Evolutionary conservation across 2,888 invertebrate genomes (phyloP), one percentile per base, ranked within the genome.

Genomic region (Empis livida): DNA sequence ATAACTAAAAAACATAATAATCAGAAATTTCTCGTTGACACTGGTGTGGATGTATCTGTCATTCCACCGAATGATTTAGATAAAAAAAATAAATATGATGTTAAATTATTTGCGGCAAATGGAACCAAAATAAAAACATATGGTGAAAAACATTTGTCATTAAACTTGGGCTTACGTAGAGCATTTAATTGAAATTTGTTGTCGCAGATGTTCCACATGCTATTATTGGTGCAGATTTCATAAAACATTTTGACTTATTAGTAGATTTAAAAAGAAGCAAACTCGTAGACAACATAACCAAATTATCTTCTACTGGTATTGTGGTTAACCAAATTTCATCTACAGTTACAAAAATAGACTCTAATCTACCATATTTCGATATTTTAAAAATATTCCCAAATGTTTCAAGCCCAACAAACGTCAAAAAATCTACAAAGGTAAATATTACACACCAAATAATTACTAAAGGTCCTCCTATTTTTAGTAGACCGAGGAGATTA

Each of bases 171-270:
- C 42, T 56, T 57, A 35, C 57, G 54, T 3, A 50, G 53, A 8
- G 42, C 48, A 9, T 56, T 55, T 37, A 41, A 31, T 8, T 56
- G 56, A 56, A 51, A 48, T 17, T 58, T 40, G 47, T 52, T 20
- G 42, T 56, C 16, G 56, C 55, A 2, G 53, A 58, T 3, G 55
- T 58, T 2, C 40, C 51, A 1, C n/a, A 45, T 14, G 53, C 56
- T 30, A 57, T 56, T 17, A 50, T 55, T 2, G 54, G 55, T 2
- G 54, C 55, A 1, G 57, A 58, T 39, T 57, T 56, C 41, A 30
- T 54, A 5, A 35, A 40, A 13, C 46, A 52, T n/a, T 49, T 46
- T 15, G 42, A 48, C 5, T 37, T 54, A 9, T 31, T 50, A 8
- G 49, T 52, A 2, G 52, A 53, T 20, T 32, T 54, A 10, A 46